Percentiles rank a stretch among this genome's conserved stretches.
phyloP scores from a whole-genome alignment of 2,888 invertebrate species.

The Hypomecis atomaria region DNA sequence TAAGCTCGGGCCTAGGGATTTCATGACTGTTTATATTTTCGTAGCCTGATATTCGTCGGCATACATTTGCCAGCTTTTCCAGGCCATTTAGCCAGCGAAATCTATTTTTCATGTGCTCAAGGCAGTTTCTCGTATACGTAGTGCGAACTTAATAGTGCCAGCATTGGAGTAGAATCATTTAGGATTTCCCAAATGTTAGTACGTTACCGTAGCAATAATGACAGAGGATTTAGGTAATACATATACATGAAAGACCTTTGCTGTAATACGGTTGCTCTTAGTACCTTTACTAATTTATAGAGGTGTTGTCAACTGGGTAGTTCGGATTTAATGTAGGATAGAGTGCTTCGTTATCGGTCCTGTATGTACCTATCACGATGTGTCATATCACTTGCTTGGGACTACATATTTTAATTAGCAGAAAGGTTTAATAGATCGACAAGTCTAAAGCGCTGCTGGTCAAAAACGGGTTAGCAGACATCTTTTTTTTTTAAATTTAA shows the following conservation, averaged over 20 bases:
- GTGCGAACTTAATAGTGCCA: conserved; percentile 16
- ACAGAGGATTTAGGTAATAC: conserved; percentile 5
- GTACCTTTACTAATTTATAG: no score
- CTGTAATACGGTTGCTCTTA: neutral
- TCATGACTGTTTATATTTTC: conserved; percentile 24
- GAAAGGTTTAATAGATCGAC: no score
- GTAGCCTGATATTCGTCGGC: conserved; percentile 17
- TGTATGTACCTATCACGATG: no score
- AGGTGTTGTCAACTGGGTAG: no score
- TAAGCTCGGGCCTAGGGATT: conserved; percentile 12
- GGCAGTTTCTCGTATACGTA: conserved; percentile 28
- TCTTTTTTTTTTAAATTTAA: no score
- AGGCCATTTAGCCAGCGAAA: conserved; percentile 35
- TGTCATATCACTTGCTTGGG: no score
- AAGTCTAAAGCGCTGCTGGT: no score
- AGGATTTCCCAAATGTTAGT: conserved; percentile 3
- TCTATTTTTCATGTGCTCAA: conserved; percentile 40
- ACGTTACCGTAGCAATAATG: conserved; percentile 8
- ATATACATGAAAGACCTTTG: conserved; percentile 1
- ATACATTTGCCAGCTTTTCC: conserved; percentile 33
- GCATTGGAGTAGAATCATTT: conserved; percentile 1
- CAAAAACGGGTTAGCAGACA: no score
- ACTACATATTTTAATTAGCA: no score
- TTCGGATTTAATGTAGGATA: no score
- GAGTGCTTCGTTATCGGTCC: no score